Base-by-base conservation (phyloP, 2,888 invertebrate genomes). In the Leucophenga montana region DNA sequence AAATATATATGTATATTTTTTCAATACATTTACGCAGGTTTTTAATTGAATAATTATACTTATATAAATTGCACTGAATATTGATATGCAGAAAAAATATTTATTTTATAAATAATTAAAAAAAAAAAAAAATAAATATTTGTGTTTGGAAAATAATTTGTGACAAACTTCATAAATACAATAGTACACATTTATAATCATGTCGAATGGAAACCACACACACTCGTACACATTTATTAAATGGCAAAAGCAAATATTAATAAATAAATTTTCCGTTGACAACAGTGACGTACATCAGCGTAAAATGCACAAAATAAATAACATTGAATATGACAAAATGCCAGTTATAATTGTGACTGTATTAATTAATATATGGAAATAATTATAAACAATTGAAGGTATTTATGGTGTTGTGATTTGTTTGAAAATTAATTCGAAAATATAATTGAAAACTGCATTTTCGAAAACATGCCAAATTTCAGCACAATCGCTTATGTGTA, bases 1-100 rank as follows among this genome's bases (percentile, higher is more conserved):
- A n/a, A n/a, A n/a, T n/a, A 11, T 57, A 3, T n/a, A n/a, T 27
- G 14, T 27, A 11, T 50, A 14, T 11, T 50, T n/a, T 31, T 27
- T 9, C 16, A 27, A 14, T 14, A 61, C 6, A 56, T 66, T 68
- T 75, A 67, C 73, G 80, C 56, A 83, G 82, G 75, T 73, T 72
- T 83, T 79, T 79, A 80, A 80, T 80, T 83, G 78, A 81, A 80
- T 79, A 79, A 80, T 79, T 82, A 74, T 72, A 33, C n/a, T 2
- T 27, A 27, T 27, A 27, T 27, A 4, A 27, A 27, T 27, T 27
- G 27, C 27, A 4, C 2, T 27, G 27, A 27, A 46, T 14, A 46
- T 46, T 46, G 46, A 14, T 13, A n/a, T 46, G 46, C 46, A 46
- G 46, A 1, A 6, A 62, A 62, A 62, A 59, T 16, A 62, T 62